Base-by-base conservation (phyloP, 2,113 vertebrate species). In the Cyrtonyx montezumae region DNA sequence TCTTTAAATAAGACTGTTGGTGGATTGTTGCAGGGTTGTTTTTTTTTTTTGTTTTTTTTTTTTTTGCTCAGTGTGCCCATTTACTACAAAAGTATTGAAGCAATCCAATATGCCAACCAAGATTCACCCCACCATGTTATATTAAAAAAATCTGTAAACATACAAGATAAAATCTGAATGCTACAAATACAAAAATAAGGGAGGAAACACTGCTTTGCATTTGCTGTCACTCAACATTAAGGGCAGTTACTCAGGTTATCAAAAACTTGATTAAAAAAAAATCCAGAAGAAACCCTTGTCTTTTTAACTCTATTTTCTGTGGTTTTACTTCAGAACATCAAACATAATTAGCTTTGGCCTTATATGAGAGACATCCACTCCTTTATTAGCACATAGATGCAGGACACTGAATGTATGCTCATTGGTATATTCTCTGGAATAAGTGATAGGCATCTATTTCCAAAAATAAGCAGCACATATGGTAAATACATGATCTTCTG, bases 231-330 rank as follows among this genome's bases (percentile, higher is more conserved):
- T 40, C 40, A 40, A 40, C 40, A 40, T 46, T 23, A 32, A 7
- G 2, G 19, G 23, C 17, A 43, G 32, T 30, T 76, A 56, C 13
- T 48, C 7, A 56, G 26, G 16, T 11, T 32, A 37, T 9, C 11
- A 40, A 49, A 90, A 65, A 53, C 3, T 5, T 26, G 0, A 40
- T 40, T 40, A 20, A 34, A 51, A 48, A 75, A 58, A 40, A 66
- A 68, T 11, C 7, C 17, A 36, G 62, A 45, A 36, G 40, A 22
- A 3, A 25, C 15, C 20, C 2, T 3, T 61, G 16, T 8, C 11
- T 1, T 45, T 71, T 67, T 30, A 1, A 36, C 8, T 49, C 5
- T 34, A 17, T 0, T 56, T 79, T 77, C 7, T 68, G 1, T 6
- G 75, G 45, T 46, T 51, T 6, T 19, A 56, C 63, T 91, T 88